Base-by-base conservation (phyloP, 2,888 invertebrate species). In the Cistogaster globosa region DNA sequence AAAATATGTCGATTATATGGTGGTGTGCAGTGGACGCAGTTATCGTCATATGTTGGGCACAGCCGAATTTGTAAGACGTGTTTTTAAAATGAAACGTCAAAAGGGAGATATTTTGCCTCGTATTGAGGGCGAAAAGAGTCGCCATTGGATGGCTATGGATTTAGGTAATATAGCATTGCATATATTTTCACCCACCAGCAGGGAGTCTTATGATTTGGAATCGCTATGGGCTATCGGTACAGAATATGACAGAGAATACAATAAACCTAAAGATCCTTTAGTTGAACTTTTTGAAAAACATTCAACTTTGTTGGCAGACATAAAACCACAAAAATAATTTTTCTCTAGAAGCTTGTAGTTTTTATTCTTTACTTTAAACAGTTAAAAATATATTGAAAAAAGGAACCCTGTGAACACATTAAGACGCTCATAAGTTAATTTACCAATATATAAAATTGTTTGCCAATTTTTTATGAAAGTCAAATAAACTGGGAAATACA, bases 161-260 rank as follows among this genome's bases (percentile, higher is more conserved):
- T 94, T 98, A 93, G 97, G 97, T 85, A 98, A 98, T 91, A 98
- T 98, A 89, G 97, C 97, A 6, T 92, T 99, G 45, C 98, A 99
- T 90, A 94, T 99, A 87, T 97, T 98, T 92, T 95, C 96, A 42
- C 93, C 94, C 14, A 93, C 95, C 87, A 94, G 95, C 1, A 94
- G 99, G 88, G 92, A 93, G 86, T 90, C 93, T 8, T 98, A 98
- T 92, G 98, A 98, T 92, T 93, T 99, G 86, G 99, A 99, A 92
- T 96, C 96, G 0, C 93, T 99, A 48, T 99, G 98, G 99, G 94
- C 97, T 53, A 95, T 98, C 20, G 98, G 98, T 2, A 93, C 95
- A 0, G 94, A 97, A 89, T 97, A 94, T 93, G 98, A 98, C 92
- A 94, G 94, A 58, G 94, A 95, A 90, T 94, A 92, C 38, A 95